phyloP scores from a whole-genome alignment of 1,140 invertebrate species.

The Acarapis woodi region DNA sequence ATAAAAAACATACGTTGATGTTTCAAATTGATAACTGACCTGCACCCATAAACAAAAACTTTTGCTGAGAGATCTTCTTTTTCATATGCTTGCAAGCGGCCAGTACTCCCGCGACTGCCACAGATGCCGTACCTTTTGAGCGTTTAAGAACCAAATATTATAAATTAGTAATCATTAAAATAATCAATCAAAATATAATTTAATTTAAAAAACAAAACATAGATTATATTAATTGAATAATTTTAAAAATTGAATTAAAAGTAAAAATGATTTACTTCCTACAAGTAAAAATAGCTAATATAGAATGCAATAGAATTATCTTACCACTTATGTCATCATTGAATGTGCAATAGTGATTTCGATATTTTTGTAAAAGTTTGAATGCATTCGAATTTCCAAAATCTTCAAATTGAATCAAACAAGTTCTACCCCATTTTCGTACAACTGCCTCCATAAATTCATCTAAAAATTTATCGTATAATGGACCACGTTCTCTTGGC shows the following conservation, averaged over 20 bases:
- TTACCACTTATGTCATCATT: conserved; percentile 95
- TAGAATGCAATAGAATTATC: too few species aligned
- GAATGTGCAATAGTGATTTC: conserved; percentile 63
- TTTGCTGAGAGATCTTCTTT: conserved; percentile 36
- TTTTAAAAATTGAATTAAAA: too few species aligned
- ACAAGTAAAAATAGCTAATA: neutral
- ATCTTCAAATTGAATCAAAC: conserved; percentile 60
- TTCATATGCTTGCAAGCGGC: conserved; percentile 47
- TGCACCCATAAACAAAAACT: conserved; percentile 64
- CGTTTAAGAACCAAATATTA: too few species aligned
- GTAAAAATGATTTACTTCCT: too few species aligned
- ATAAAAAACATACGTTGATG: neutral
- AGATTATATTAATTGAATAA: too few species aligned
- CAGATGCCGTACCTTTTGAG: conserved; percentile 65
- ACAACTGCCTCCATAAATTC: conserved; percentile 93
- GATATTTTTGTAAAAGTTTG: conserved; percentile 58
- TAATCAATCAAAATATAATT: neutral
- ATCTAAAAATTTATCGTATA: conserved; percentile 83
- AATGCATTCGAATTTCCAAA: conserved; percentile 82
- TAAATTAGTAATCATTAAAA: conserved; percentile 1
- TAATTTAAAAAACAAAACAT: too few species aligned
- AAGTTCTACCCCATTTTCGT: conserved; percentile 26
- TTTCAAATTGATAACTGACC: conserved; percentile 26
- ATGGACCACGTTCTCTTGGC: conserved; percentile 44
- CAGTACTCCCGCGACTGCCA: conserved; percentile 61